These are phyloP conservation scores for Sylvilagus bachmani DNA, from an alignment of 2,113 vertebrate genomes.

Conservation along the genomic window DNA sequence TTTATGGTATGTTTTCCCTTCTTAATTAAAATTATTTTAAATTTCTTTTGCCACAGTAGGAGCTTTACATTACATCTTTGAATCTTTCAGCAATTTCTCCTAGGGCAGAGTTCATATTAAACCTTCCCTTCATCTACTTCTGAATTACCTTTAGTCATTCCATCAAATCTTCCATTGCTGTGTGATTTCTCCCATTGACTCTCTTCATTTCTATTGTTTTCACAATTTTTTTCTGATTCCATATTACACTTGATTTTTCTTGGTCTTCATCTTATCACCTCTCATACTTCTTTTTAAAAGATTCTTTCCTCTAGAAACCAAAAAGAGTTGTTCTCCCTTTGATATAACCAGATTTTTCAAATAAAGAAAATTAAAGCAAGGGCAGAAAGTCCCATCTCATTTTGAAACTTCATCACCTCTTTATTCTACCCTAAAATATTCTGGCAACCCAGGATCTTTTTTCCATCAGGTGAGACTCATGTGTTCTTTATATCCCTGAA, in stretches of 20 bases:
- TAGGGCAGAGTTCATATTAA: neutral
- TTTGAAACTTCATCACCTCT: slow-evolving; percentile 50
- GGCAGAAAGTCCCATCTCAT: neutral
- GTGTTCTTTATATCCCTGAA: neutral
- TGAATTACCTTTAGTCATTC: neutral
- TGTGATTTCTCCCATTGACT: neutral
- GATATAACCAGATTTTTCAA: slow-evolving; percentile 11
- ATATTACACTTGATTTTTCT: neutral
- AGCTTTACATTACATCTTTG: neutral
- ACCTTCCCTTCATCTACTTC: neutral
- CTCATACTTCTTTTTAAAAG: slow-evolving; percentile 11
- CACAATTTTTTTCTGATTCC: neutral
- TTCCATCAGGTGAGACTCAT: neutral
- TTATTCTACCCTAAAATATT: neutral
- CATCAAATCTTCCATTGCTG: neutral
- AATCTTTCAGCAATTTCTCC: slow-evolving; percentile 24
- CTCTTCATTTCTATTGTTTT: neutral
- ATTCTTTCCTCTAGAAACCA: slow-evolving; percentile 19
- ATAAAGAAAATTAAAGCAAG: slow-evolving; percentile 25
- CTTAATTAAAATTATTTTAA: slow-evolving; percentile 50
- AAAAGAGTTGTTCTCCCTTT: neutral
- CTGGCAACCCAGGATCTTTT: neutral
- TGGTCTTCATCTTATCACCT: neutral
- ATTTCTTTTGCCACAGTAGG: neutral
- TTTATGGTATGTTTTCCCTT: slow-evolving; percentile 61